Percentiles rank a stretch among this genome's conserved stretches.
phyloP scores from a whole-genome alignment of 2,797 vertebrate genomes.

The Sebastes nivosus region DNA sequence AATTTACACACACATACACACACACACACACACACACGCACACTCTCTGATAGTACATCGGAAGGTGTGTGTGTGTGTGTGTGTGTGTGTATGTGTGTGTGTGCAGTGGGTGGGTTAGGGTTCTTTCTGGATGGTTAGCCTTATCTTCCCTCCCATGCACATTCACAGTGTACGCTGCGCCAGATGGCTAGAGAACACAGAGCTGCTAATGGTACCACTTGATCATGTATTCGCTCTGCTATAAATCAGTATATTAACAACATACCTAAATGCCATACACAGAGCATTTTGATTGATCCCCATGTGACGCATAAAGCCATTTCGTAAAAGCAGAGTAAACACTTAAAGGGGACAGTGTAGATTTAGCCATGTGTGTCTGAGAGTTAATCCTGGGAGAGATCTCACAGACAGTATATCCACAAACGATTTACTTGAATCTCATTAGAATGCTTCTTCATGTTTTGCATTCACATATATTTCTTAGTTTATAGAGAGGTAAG shows the following conservation, averaged over 20 bases:
- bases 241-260: constrained; percentile 69
- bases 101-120: constrained; percentile 28
- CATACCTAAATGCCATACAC: constrained; percentile 45
- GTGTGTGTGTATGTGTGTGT: constrained; percentile 2
- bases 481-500: constrained; percentile 4
- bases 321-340: constrained; percentile 47
- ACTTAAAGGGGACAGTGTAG: constrained; percentile 46
- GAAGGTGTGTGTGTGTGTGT: constrained; percentile 1
- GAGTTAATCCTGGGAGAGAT: constrained; percentile 9
- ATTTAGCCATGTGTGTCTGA: constrained; percentile 32
- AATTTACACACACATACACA: constrained; percentile 30
- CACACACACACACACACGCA: constrained; percentile 2
- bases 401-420: constrained; percentile 19
- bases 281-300: constrained; percentile 52
- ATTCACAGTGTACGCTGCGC: constrained; percentile 56
- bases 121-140: constrained; percentile 68
- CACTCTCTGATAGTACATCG: constrained; percentile 20
- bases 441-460: constrained; percentile 28
- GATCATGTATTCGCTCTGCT: constrained; percentile 61
- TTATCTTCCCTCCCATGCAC: constrained; percentile 65
- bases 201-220: constrained; percentile 64
- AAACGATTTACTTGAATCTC: not conserved
- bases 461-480: constrained; percentile 26
- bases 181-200: constrained; percentile 70
- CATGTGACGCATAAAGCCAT: constrained; percentile 45